A percentile compares a stretch with the other conserved stretches of the same genome.
phyloP scores from a whole-genome alignment of 2,113 vertebrate genomes.

The Helogale parvula region DNA sequence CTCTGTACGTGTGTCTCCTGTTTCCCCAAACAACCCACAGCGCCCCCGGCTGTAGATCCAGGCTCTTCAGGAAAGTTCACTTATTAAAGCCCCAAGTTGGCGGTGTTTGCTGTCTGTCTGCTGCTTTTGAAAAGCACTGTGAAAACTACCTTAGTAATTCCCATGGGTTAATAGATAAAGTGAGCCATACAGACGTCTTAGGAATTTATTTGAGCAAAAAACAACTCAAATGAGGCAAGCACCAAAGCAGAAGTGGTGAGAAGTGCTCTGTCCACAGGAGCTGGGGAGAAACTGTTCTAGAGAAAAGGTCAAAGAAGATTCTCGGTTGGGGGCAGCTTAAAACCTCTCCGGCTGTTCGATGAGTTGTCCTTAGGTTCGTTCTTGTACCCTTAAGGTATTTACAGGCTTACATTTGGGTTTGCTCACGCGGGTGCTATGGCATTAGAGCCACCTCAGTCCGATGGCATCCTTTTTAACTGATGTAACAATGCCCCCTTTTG shows the following conservation, averaged over 20 bases:
- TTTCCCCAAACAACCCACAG: constrained; percentile 56
- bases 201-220: neutral
- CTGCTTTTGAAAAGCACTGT: rapidly evolving
- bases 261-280: too few species aligned
- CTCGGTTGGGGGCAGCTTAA: neutral
- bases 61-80: neutral
- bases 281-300: neutral
- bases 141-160: rapidly evolving
- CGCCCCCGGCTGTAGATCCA: neutral
- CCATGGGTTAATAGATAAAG: neutral
- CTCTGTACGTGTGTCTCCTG: constrained; percentile 34
- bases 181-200: neutral
- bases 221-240: neutral
- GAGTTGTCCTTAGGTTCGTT: neutral
- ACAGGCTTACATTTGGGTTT: neutral
- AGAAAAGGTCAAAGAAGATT: neutral
- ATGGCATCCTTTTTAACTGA: neutral
- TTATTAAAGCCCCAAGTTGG: rapidly evolving
- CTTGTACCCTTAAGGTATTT: neutral
- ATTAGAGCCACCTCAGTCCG: neutral
- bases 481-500: neutral
- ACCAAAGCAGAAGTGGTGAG: neutral
- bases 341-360: neutral
- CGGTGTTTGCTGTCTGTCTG: neutral
- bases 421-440: neutral